Evolutionary conservation across 2,113 vertebrate genomes (phyloP).

Genomic region (Neolamprologus hecqui): DNA sequence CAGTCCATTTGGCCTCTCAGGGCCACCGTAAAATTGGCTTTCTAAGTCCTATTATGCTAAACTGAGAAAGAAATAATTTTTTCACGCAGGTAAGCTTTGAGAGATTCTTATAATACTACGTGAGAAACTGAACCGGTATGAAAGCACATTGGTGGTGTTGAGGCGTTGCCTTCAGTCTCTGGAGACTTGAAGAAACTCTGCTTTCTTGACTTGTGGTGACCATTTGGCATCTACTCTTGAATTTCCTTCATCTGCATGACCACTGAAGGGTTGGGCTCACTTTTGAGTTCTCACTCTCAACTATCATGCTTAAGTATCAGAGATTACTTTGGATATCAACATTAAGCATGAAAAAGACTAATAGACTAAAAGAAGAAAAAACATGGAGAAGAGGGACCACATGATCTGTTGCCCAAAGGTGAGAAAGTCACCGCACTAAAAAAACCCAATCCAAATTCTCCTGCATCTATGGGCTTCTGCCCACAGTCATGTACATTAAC

Average conservation of each 20-base stretch:
- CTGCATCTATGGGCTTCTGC: background rate
- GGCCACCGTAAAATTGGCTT: background rate
- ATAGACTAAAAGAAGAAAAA: background rate
- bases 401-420: background rate
- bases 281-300: background rate
- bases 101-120: background rate
- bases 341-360: background rate
- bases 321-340: background rate
- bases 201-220: background rate
- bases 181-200: background rate
- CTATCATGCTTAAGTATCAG: background rate
- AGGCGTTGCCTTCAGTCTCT: background rate
- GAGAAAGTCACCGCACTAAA: background rate
- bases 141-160: background rate
- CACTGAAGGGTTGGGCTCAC: background rate
- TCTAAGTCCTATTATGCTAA: background rate
- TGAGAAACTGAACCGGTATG: background rate
- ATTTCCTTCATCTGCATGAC: background rate
- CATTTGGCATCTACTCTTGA: background rate
- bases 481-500: background rate
- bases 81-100: background rate
- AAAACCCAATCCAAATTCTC: fast-evolving
- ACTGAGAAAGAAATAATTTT: background rate
- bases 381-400: background rate
- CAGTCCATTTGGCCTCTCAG: background rate